phyloP scores from a whole-genome alignment of 2,888 invertebrate species.

The Cenopis cana region DNA sequence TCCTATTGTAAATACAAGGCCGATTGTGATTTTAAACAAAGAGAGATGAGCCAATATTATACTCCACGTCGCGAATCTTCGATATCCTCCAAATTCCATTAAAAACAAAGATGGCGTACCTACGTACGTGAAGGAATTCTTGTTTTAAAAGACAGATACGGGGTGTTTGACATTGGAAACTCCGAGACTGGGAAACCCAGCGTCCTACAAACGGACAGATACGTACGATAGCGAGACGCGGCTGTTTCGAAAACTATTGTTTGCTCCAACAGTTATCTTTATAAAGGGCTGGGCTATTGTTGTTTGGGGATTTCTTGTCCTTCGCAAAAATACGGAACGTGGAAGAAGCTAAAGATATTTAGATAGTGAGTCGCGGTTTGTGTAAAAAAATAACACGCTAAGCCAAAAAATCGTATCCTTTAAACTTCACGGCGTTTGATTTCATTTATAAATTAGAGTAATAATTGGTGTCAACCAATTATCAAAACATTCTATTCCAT shows the following conservation, averaged over 20 bases:
- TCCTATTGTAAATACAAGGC: not conserved
- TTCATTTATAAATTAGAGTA: not conserved
- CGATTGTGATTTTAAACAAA: slow-evolving; percentile 1
- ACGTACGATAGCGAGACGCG: slow-evolving; percentile 2
- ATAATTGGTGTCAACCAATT: no score
- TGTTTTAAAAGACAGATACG: slow-evolving; percentile 32
- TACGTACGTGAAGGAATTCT: slow-evolving; percentile 38
- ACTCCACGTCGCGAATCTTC: not conserved
- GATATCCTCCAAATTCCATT: not conserved
- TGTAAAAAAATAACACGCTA: not conserved
- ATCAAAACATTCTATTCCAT: no score
- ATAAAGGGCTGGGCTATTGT: slow-evolving; percentile 23
- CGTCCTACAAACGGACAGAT: slow-evolving; percentile 37
- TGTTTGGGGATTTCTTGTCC: slow-evolving; percentile 28
- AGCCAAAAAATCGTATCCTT: not conserved
- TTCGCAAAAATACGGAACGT: slow-evolving; percentile 9
- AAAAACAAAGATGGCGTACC: not conserved
- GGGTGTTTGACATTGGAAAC: slow-evolving; percentile 44
- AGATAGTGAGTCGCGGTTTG: not conserved
- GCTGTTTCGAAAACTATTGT: slow-evolving; percentile 27
- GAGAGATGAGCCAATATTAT: slow-evolving; percentile 9
- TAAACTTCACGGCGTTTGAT: not conserved
- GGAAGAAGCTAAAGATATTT: not conserved
- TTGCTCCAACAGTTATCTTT: slow-evolving; percentile 20
- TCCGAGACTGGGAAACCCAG: slow-evolving; percentile 44